Conservation (phyloP, 2,113 vertebrate species). For the Myotis davidii region DNA sequence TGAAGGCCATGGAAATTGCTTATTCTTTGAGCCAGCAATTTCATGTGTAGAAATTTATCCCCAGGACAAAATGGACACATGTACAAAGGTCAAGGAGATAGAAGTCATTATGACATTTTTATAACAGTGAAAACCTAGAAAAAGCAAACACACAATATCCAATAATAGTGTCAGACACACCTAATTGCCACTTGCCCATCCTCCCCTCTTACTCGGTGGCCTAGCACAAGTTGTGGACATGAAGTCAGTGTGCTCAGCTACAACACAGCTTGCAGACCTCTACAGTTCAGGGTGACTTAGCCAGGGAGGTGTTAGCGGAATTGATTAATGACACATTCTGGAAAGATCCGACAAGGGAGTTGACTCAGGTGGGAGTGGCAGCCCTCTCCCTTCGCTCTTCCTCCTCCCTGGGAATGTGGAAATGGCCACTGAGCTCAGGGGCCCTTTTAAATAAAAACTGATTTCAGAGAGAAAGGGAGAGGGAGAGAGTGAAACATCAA, state of each 20-base stretch:
- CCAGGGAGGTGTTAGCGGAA: not conserved
- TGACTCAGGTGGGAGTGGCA: too few relatives aligned
- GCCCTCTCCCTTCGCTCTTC: not conserved
- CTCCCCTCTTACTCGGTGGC: not conserved
- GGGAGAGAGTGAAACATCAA: too few relatives aligned
- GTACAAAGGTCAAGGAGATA: not conserved
- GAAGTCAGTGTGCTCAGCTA: fast-evolving
- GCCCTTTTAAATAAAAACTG: too few relatives aligned
- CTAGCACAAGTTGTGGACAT: fast-evolving
- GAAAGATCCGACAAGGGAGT: not conserved
- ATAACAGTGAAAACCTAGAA: not conserved
- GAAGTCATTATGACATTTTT: not conserved
- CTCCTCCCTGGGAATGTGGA: too few relatives aligned
- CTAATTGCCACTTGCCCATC: too few relatives aligned
- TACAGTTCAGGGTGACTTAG: fast-evolving
- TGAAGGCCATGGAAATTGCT: not conserved
- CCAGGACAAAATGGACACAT: not conserved
- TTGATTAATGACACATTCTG: too few relatives aligned
- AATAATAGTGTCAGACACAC: fast-evolving
- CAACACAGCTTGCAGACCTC: not conserved
- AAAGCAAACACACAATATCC: not conserved
- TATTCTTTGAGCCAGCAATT: not conserved
- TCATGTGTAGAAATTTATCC: not conserved
- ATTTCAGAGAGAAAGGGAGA: too few relatives aligned
- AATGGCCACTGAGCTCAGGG: not conserved